Conservation (phyloP, 2,888 invertebrate genomes). For the Lochmaea capreae region DNA sequence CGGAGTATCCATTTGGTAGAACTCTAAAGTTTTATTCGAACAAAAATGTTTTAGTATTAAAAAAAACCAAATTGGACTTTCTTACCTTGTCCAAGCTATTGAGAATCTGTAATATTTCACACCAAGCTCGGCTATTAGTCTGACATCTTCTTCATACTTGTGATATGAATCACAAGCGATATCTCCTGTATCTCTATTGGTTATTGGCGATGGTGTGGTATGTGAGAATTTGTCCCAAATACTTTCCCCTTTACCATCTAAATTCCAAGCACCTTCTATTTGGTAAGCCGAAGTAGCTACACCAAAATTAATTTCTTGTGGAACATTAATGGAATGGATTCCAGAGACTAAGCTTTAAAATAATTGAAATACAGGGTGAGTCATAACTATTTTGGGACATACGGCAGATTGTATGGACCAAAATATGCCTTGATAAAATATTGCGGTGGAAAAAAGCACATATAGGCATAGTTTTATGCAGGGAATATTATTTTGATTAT, state of each 20-base stretch:
- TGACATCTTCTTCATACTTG: slow-evolving; percentile 71
- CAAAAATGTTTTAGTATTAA: background rate
- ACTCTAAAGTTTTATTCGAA: background rate
- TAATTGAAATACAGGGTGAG: too few relatives aligned
- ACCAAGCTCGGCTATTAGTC: slow-evolving; percentile 68
- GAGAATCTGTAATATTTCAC: slow-evolving; percentile 67
- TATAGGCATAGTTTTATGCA: too few relatives aligned
- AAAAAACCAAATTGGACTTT: background rate
- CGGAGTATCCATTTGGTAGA: background rate
- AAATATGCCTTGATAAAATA: too few relatives aligned
- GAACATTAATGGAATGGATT: background rate
- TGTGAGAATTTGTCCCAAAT: slow-evolving; percentile 77
- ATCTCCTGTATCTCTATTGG: slow-evolving; percentile 70
- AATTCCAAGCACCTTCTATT: slow-evolving; percentile 39
- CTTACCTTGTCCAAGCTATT: slow-evolving; percentile 44
- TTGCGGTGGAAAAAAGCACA: too few relatives aligned
- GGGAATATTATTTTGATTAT: too few relatives aligned
- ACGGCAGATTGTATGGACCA: too few relatives aligned
- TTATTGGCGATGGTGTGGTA: slow-evolving; percentile 65
- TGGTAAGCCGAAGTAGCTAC: slow-evolving; percentile 26
- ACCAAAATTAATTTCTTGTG: slow-evolving; percentile 17
- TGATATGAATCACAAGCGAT: slow-evolving; percentile 76
- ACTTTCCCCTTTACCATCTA: slow-evolving; percentile 70
- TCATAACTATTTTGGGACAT: too few relatives aligned
- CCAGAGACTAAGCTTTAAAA: background rate